Evolutionary conservation across 2,797 vertebrate genomes (phyloP).

Genomic region (Liasis olivaceus): DNA sequence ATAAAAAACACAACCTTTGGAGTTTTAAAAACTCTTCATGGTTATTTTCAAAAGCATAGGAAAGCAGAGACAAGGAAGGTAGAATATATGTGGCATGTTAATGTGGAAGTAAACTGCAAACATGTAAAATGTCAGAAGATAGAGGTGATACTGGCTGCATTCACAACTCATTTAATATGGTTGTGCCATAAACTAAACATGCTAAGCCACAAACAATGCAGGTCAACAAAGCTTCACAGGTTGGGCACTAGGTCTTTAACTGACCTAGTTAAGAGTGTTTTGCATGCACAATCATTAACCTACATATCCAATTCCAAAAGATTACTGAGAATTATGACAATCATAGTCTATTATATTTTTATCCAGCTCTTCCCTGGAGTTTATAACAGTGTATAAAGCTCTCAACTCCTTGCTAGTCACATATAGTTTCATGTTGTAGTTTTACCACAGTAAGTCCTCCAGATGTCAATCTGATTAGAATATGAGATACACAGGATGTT

Average conservation of each 20-base stretch:
- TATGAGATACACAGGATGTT: not conserved
- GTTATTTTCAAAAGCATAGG: not conserved
- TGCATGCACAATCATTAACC: not conserved
- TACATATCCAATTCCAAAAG: too few species aligned
- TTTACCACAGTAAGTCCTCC: not conserved
- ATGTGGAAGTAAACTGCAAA: not conserved
- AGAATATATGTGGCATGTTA: not conserved
- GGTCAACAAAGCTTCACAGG: not conserved
- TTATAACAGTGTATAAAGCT: not conserved
- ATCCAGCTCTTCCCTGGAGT: not conserved
- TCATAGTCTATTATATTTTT: not conserved
- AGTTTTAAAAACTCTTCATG: not conserved
- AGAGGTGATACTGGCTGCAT: not conserved
- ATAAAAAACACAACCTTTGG: not conserved
- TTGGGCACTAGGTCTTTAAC: not conserved
- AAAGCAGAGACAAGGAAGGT: not conserved
- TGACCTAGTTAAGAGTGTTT: not conserved
- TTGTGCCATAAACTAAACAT: not conserved
- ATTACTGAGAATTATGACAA: not conserved
- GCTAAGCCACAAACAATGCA: not conserved
- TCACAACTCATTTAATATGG: not conserved
- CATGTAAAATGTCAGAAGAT: not conserved
- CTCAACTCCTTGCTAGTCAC: not conserved
- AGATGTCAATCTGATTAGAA: not conserved
- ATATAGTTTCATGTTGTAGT: not conserved